A percentile compares a stretch with the other conserved stretches of the same genome.
Evolutionary conservation across 2,113 vertebrate species (phyloP).

Genomic region (Coptodon bakossiorum): DNA sequence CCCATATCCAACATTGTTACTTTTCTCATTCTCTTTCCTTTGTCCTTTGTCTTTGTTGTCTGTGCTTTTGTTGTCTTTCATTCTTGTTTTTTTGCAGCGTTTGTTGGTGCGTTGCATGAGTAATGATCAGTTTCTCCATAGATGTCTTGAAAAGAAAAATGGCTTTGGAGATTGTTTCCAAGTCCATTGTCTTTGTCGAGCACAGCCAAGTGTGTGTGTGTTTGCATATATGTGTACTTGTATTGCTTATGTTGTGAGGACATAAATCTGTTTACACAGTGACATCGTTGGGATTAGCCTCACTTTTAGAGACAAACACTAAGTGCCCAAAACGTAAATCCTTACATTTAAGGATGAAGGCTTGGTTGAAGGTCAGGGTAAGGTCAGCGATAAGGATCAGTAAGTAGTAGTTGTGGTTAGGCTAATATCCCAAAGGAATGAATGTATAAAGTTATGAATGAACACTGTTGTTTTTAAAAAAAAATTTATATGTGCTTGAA

Average conservation of each 20-base stretch:
- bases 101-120: conserved; percentile 2
- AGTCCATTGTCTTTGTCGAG: conserved; percentile 16
- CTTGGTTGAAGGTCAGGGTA: neutral
- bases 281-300: neutral
- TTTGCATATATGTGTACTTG: neutral
- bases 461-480: neutral
- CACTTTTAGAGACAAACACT: neutral
- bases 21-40: neutral
- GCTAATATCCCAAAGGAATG: neutral
- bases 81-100: neutral
- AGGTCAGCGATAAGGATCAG: neutral
- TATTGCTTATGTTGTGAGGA: neutral
- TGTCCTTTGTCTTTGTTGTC: neutral
- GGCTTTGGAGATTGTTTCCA: conserved; percentile 6
- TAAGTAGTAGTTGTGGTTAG: neutral
- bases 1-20: neutral
- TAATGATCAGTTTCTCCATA: conserved; percentile 43
- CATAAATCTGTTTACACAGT: neutral
- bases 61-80: neutral
- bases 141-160: conserved; percentile 32
- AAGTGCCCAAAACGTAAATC: neutral
- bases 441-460: neutral
- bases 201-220: neutral
- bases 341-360: neutral
- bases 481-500: neutral